phyloP scores from a whole-genome alignment of 2,797 vertebrate species.

The Onychomys torridus region DNA sequence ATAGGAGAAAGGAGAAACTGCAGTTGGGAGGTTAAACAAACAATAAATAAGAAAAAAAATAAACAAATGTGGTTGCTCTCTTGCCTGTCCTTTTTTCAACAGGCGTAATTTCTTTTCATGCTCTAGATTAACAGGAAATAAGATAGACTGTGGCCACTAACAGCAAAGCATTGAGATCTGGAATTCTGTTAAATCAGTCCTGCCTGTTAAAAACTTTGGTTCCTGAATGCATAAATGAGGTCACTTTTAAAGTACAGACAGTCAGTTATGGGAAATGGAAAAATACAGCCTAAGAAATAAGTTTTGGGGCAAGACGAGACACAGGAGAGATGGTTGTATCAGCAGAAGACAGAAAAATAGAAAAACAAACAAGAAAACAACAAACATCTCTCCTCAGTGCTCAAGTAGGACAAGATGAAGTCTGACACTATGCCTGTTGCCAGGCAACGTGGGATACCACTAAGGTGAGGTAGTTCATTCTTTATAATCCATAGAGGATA shows the following conservation, averaged over 20 bases:
- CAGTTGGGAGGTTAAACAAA: too few species aligned
- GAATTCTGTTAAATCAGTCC: background rate
- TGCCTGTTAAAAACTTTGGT: background rate
- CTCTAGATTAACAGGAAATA: slow-evolving; percentile 2
- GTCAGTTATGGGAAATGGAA: background rate
- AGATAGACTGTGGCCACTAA: background rate
- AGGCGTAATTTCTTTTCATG: background rate
- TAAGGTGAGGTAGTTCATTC: background rate
- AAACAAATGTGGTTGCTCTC: background rate
- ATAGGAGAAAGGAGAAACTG: too few species aligned
- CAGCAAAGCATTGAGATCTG: background rate
- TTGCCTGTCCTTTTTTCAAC: background rate
- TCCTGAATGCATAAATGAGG: background rate
- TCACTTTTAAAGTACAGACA: slow-evolving; percentile 30
- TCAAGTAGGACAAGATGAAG: background rate
- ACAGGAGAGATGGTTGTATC: background rate
- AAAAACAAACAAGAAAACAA: background rate
- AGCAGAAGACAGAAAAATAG: background rate
- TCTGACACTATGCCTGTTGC: background rate
- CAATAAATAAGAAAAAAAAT: background rate
- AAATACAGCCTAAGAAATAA: background rate
- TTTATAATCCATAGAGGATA: background rate
- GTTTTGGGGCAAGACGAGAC: background rate
- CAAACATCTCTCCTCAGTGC: background rate
- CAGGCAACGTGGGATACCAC: background rate